These are phyloP conservation scores for Ommatoiulus sabulosus DNA, from an alignment of 2,888 invertebrate genomes.

Conservation along the genomic window DNA sequence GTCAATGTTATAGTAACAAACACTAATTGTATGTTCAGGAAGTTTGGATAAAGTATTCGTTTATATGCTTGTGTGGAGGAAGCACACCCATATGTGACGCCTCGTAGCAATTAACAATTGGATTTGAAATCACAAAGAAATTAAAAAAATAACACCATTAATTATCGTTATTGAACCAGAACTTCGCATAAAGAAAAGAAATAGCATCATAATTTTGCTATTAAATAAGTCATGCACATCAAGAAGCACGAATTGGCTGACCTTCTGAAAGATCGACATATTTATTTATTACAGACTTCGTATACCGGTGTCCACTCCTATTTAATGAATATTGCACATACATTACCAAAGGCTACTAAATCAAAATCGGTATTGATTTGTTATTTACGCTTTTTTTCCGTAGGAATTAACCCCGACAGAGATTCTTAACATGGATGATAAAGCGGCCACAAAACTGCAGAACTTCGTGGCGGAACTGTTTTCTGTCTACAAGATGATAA, in stretches of 20 bases:
- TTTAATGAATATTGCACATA: neutral
- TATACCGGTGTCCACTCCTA: neutral
- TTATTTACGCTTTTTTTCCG: neutral
- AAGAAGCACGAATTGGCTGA: too few species aligned
- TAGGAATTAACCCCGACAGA: slow-evolving; percentile 50
- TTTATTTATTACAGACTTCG: too few species aligned
- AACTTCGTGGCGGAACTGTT: slow-evolving; percentile 53
- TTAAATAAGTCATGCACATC: too few species aligned
- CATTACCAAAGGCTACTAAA: neutral
- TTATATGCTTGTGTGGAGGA: too few species aligned
- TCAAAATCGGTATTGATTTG: neutral
- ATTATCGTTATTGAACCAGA: too few species aligned
- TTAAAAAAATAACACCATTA: too few species aligned
- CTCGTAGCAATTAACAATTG: too few species aligned
- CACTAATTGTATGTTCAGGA: neutral
- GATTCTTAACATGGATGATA: slow-evolving; percentile 4
- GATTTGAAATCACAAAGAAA: too few species aligned
- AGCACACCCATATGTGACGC: too few species aligned
- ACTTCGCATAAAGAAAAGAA: too few species aligned
- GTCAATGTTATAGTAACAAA: neutral
- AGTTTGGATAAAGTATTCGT: neutral
- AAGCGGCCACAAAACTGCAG: slow-evolving; percentile 54
- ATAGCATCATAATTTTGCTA: too few species aligned
- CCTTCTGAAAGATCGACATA: too few species aligned
- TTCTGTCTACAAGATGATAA: neutral